These are phyloP conservation scores for Zaprionus gabonicus DNA, from an alignment of 1,140 invertebrate species.

Conservation along the genomic window DNA sequence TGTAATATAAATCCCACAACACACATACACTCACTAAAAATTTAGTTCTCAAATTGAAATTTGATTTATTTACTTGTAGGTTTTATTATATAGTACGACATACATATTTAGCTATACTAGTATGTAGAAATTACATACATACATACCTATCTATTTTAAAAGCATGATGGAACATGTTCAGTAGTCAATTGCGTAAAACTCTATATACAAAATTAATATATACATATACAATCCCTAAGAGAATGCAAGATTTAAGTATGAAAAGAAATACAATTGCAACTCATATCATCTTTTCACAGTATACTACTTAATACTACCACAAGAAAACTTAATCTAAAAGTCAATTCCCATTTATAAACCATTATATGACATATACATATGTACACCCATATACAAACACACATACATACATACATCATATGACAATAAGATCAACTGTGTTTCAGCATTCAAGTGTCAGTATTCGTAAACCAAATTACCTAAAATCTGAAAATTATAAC, in stretches of 20 bases:
- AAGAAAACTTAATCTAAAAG: constrained; percentile 23
- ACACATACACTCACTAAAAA: constrained; percentile 23
- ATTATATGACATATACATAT: constrained; percentile 50
- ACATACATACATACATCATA: constrained; percentile 71
- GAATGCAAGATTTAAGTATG: constrained; percentile 47
- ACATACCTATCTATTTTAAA: constrained; percentile 48
- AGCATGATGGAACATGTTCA: constrained; percentile 76
- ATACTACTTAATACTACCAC: constrained; percentile 32
- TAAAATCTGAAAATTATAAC: constrained; percentile 60
- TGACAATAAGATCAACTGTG: constrained; percentile 84
- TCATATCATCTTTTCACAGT: constrained; percentile 66
- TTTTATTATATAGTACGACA: constrained; percentile 45
- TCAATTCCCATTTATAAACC: constrained; percentile 49
- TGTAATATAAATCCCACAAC: constrained; percentile 58
- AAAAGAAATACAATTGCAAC: constrained; percentile 39
- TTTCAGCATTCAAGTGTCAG: constrained; percentile 82
- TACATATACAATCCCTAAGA: constrained; percentile 51
- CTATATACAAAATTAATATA: constrained; percentile 40
- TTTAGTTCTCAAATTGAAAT: constrained; percentile 44
- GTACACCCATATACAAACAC: constrained; percentile 37
- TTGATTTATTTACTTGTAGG: constrained; percentile 60
- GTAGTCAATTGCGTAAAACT: constrained; percentile 74
- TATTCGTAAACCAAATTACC: constrained; percentile 82
- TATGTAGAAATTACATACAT: constrained; percentile 50
- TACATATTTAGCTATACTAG: constrained; percentile 38